Evolutionary conservation across 2,888 invertebrate genomes (phyloP).

Genomic region (Ectobius pallidus): DNA sequence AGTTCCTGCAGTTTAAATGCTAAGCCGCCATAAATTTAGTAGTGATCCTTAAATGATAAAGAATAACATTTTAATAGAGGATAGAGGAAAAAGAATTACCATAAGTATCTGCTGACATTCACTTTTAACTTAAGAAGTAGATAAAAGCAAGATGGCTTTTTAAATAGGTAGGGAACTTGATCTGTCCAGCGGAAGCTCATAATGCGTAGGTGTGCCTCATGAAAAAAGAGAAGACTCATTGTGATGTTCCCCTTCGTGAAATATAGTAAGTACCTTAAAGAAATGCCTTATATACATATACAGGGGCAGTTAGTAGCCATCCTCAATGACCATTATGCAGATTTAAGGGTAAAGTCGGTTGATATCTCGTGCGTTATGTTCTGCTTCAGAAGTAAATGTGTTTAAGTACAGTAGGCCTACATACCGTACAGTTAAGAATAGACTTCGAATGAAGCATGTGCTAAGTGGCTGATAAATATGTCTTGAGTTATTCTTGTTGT

Average conservation of each 20-base stretch:
- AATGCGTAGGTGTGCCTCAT: not conserved
- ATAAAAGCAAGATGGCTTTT: too few relatives aligned
- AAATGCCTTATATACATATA: too few relatives aligned
- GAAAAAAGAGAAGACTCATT: too few relatives aligned
- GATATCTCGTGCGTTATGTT: not conserved
- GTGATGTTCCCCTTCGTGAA: not conserved
- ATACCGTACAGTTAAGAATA: too few relatives aligned
- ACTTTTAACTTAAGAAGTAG: not conserved
- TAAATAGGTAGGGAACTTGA: constrained; percentile 5
- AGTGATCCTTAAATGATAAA: not conserved
- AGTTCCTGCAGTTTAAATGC: too few relatives aligned
- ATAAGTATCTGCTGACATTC: not conserved
- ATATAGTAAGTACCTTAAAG: not conserved
- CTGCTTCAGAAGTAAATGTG: not conserved
- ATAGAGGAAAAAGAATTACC: not conserved
- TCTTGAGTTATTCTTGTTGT: too few relatives aligned
- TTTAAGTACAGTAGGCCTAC: not conserved
- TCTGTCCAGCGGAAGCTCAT: not conserved
- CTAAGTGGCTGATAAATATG: too few relatives aligned
- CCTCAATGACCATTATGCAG: not conserved
- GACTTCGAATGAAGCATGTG: too few relatives aligned
- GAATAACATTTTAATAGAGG: not conserved
- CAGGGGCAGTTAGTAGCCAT: not conserved
- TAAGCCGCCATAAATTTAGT: too few relatives aligned
- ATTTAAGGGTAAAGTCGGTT: not conserved